Conservation (phyloP, 1,140 invertebrate genomes). For the Sarcophaga bullata region DNA sequence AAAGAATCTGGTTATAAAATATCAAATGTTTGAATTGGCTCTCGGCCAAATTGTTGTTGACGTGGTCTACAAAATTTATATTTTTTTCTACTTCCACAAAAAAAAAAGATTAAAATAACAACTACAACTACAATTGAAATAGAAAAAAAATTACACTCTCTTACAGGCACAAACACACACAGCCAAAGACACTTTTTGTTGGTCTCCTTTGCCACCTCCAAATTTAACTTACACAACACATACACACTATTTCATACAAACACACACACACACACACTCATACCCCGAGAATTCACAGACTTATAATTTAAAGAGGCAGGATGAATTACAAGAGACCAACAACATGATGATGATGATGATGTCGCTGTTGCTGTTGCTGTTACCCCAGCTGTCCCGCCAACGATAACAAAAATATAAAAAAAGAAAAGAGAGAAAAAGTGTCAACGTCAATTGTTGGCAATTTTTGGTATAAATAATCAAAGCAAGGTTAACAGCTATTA, state of each 20-base stretch:
- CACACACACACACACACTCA: not conserved
- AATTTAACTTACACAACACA: not conserved
- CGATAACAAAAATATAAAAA: not conserved
- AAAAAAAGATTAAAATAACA: not conserved
- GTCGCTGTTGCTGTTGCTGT: constrained; percentile 35
- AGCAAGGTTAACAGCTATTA: not conserved
- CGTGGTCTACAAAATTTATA: constrained; percentile 10
- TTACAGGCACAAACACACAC: no score
- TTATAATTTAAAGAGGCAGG: not conserved
- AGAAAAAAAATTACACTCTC: constrained; percentile 2
- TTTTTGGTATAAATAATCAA: constrained; percentile 35
- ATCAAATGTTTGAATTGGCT: constrained; percentile 41
- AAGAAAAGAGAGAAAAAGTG: constrained; percentile 38
- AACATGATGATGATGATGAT: not conserved
- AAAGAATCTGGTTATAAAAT: constrained; percentile 34
- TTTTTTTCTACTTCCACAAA: not conserved
- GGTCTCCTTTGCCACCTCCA: not conserved
- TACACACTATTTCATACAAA: not conserved
- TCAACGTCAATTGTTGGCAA: constrained; percentile 45
- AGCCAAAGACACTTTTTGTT: not conserved
- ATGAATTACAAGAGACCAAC: not conserved
- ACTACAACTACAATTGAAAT: not conserved
- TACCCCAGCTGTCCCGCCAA: not conserved
- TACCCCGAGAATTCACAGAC: not conserved
- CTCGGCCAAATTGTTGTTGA: constrained; percentile 33